These are phyloP conservation scores for Polydrusus cervinus DNA, from an alignment of 2,888 invertebrate species.

Conservation along the genomic window DNA sequence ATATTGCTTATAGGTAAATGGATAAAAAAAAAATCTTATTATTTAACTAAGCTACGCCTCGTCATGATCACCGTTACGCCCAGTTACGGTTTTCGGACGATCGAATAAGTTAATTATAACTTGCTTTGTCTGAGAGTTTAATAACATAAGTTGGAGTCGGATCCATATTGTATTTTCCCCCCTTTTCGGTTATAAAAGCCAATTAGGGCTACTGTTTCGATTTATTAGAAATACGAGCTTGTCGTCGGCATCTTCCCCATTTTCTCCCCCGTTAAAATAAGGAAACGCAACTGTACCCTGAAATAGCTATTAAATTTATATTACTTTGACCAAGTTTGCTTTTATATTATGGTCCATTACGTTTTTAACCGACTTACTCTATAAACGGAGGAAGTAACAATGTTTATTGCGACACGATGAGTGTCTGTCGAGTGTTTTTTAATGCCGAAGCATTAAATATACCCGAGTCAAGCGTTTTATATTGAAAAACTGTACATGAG, in stretches of 20 bases:
- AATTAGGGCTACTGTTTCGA: constrained; percentile 24
- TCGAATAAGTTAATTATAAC: constrained; percentile 31
- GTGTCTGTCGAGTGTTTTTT: too few relatives aligned
- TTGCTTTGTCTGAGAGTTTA: constrained; percentile 18
- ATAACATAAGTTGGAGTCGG: constrained; percentile 12
- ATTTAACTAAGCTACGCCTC: too few relatives aligned
- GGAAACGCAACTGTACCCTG: neutral
- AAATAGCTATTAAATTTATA: neutral
- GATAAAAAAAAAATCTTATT: too few relatives aligned
- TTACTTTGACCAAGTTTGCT: constrained; percentile 7
- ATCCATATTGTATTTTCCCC: constrained; percentile 22
- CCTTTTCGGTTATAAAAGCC: constrained; percentile 11
- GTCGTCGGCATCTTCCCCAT: constrained; percentile 5
- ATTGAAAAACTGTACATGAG: too few relatives aligned
- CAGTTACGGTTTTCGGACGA: constrained; percentile 9
- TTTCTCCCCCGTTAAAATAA: constrained; percentile 1
- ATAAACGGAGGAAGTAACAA: too few relatives aligned
- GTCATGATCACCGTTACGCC: neutral
- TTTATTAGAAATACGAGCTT: constrained; percentile 22
- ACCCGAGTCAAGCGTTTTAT: too few relatives aligned
- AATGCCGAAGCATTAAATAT: too few relatives aligned
- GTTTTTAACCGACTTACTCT: neutral
- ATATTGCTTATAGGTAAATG: too few relatives aligned
- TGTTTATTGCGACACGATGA: too few relatives aligned
- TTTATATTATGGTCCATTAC: neutral